phyloP scores from a whole-genome alignment of 2,797 vertebrate genomes.

The Microcaecilia unicolor region DNA sequence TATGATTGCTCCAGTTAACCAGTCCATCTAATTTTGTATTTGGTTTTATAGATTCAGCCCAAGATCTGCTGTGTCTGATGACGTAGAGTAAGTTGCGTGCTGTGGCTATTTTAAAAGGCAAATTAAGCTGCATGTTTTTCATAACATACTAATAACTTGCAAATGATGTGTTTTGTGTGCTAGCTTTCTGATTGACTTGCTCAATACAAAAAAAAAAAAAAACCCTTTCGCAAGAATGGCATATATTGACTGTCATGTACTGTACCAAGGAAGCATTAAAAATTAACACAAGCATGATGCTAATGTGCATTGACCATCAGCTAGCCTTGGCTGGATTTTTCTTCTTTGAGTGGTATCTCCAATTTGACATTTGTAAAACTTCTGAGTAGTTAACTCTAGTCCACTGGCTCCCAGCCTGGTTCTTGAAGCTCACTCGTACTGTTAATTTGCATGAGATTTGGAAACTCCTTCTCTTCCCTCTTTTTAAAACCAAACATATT shows the following conservation, averaged over 20 bases:
- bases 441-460: too few species aligned
- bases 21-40: constrained; percentile 59
- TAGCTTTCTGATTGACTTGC: constrained; percentile 17
- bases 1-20: constrained; percentile 16
- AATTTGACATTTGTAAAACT: constrained; percentile 15
- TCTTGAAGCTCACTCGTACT: too few species aligned
- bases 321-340: too few species aligned
- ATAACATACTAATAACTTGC: constrained; percentile 47
- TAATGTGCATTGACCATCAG: too few species aligned
- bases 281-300: constrained; percentile 24
- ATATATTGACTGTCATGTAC: too few species aligned
- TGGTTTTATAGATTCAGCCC: constrained; percentile 80
- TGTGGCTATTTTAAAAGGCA: constrained; percentile 36
- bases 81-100: constrained; percentile 82
- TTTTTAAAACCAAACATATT: too few species aligned
- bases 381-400: constrained; percentile 10
- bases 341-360: too few species aligned
- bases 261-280: constrained; percentile 31
- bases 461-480: too few species aligned
- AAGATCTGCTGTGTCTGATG: constrained; percentile 85
- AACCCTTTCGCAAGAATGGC: too few species aligned
- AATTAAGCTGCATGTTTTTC: constrained; percentile 59
- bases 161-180: constrained; percentile 17
- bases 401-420: too few species aligned
- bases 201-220: too few species aligned